Percentiles rank a stretch among this genome's conserved stretches.
Conservation (phyloP, 2,113 vertebrate species). For the Lasiurus cinereus region DNA sequence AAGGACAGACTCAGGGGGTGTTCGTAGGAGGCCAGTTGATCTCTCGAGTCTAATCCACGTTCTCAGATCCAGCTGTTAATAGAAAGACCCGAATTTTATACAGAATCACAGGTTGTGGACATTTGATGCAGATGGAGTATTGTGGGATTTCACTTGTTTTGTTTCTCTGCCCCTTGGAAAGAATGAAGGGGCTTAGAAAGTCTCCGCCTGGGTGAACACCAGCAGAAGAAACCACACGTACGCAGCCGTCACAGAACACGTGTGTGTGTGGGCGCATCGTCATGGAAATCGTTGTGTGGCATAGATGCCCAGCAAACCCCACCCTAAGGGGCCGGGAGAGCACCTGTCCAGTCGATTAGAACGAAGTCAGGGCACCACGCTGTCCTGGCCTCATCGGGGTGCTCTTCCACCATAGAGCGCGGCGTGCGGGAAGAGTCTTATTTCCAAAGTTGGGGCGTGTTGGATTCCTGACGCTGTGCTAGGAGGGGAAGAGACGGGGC, state of each 20-base stretch:
- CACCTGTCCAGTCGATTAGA: constrained; percentile 13
- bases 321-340: constrained; percentile 61
- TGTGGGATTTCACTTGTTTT: constrained; percentile 58
- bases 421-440: neutral
- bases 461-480: neutral
- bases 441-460: neutral
- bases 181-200: neutral
- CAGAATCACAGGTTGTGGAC: constrained; percentile 70
- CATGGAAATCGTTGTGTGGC: constrained; percentile 35
- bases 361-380: constrained; percentile 25
- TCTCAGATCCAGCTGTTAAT: too few relatives aligned
- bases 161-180: neutral
- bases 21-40: too few relatives aligned
- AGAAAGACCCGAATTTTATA: constrained; percentile 31
- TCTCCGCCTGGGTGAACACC: constrained; percentile 52
- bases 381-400: constrained; percentile 59
- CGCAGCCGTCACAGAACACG: constrained; percentile 47
- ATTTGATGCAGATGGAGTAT: constrained; percentile 67
- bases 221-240: constrained; percentile 66
- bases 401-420: neutral
- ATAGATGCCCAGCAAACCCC: constrained; percentile 11
- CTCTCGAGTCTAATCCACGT: too few relatives aligned
- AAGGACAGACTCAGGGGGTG: too few relatives aligned
- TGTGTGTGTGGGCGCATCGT: constrained; percentile 59
- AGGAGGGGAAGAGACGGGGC: neutral